Evolutionary conservation across 1,140 invertebrate genomes (phyloP).

Genomic region (Pentalonia nigronervosa): DNA sequence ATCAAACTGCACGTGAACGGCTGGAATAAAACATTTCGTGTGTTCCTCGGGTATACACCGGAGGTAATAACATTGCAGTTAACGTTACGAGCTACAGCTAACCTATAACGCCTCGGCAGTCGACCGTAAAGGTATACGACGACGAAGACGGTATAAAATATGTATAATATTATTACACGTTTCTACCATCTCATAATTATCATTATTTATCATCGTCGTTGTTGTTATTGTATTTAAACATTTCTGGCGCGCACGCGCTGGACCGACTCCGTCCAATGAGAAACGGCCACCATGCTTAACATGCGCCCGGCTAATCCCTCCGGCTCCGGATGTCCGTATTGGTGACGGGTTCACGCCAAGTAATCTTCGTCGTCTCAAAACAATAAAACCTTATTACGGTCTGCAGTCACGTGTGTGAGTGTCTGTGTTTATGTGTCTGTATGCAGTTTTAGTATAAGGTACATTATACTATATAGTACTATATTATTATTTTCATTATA

Average conservation of each 20-base stretch:
- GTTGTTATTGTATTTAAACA: neutral
- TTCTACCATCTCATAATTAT: neutral
- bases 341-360: neutral
- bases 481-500: constrained; percentile 12
- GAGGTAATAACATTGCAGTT: neutral
- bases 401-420: neutral
- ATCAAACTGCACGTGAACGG: neutral
- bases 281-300: neutral
- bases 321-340: constrained; percentile 32
- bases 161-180: neutral
- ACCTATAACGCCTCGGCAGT: neutral
- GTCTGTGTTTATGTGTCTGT: neutral
- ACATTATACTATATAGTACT: neutral
- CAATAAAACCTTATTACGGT: constrained; percentile 31
- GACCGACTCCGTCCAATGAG: constrained; percentile 24
- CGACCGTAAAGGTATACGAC: neutral
- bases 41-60: neutral
- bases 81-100: neutral
- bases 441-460: neutral
- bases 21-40: neutral
- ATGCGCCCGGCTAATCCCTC: neutral
- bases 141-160: neutral
- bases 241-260: constrained; percentile 23
- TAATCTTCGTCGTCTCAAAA: neutral
- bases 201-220: neutral